Conservation (phyloP, 2,113 vertebrate genomes). For the Ranitomeya variabilis region DNA sequence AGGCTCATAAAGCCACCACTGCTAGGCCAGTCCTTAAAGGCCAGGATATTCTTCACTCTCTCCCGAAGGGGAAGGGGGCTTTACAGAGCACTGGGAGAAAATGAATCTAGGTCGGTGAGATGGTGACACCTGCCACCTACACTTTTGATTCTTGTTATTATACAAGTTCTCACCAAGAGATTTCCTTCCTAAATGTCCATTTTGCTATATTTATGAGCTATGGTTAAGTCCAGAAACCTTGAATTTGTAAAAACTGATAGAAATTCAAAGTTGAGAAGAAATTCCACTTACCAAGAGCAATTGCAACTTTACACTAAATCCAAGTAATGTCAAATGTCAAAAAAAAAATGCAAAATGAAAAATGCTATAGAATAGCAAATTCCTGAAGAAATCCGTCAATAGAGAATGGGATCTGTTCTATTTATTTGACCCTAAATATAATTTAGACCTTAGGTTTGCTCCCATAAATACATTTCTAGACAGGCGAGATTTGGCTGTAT, state of each 20-base stretch:
- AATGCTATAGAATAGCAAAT: not conserved
- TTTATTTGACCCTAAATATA: not conserved
- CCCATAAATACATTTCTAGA: not conserved
- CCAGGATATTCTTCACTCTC: no score
- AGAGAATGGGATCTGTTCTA: no score
- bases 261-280: slow-evolving; percentile 7
- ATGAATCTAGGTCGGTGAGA: not conserved
- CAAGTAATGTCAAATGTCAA: not conserved
- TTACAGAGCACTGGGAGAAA: no score
- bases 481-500: not conserved
- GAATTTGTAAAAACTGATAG: not conserved
- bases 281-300: not conserved
- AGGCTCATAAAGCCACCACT: no score
- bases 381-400: not conserved
- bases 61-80: no score
- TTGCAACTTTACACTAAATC: not conserved
- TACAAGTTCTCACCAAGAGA: not conserved
- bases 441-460: not conserved
- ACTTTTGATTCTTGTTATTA: not conserved
- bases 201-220: slow-evolving; percentile 1
- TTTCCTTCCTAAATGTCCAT: not conserved
- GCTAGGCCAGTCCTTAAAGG: no score
- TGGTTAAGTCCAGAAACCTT: not conserved
- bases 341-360: not conserved
- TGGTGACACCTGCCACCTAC: not conserved